Base-by-base conservation (phyloP, 2,888 invertebrate species). In the Dioctria rufipes region DNA sequence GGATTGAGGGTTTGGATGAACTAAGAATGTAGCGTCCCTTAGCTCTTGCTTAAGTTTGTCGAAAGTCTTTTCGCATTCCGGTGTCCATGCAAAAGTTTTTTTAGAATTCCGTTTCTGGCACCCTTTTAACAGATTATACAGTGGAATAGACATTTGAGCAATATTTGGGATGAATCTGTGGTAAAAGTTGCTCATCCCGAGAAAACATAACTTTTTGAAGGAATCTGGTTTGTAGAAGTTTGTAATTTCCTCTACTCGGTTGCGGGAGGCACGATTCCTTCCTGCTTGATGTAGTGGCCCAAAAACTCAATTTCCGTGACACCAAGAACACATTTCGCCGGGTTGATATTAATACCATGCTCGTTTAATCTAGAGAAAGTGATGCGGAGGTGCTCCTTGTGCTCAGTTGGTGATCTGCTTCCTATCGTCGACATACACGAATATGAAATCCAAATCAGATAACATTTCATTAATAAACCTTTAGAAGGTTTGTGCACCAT, bases 261-360 rank as follows among this genome's bases (percentile, higher is more conserved):
- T n/a, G n/a, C n/a, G n/a, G 81, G 78, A 6, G 81, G 78, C 3
- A 54, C 40, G 51, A 78, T 73, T 0, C 73, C 66, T n/a, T 73
- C 39, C 4, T 5, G 6, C 4, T 51, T 71, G 43, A 60, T 81
- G 4, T 2, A 13, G 25, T 81, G 65, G 3, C 73, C 60, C n/a
- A 81, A 13, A 58, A 81, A 73, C 5, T 79, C 42, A 4, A 81
- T 8, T 37, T 65, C 51, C 0, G 42, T 1, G 5, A n/a, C 73
- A 4, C 66, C 73, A 8, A 81, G 66, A 60, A 61, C 9, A 40
- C 75, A 81, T 9, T 81, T 81, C 0, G 66, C 39, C 3, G 71
- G 37, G 8, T 81, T 65, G 39, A 79, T 75, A 2, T 5, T 79
- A 0, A 81, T 60, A 3, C 61, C 61, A 13, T 79, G 73, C 5